phyloP scores from a whole-genome alignment of 1,140 invertebrate species.

The Metopolophium dirhodum region DNA sequence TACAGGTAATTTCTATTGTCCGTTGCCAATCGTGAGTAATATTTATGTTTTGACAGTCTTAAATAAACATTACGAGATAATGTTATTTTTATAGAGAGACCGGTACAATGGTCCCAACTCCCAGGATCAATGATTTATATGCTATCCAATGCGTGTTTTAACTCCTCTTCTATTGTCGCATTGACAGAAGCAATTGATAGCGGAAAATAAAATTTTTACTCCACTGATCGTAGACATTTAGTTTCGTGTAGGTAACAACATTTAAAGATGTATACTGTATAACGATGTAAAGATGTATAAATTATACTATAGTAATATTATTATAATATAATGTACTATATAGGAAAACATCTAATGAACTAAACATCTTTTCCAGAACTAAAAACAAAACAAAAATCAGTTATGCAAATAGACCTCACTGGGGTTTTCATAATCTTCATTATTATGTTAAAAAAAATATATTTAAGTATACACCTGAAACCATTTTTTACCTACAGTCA shows the following conservation, averaged over 20 bases:
- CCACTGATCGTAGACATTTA: not conserved
- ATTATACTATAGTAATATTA: not conserved
- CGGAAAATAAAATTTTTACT: not conserved
- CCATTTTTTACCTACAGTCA: conserved; percentile 18
- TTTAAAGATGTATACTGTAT: not conserved
- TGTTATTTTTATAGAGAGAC: conserved; percentile 50
- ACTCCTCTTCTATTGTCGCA: conserved; percentile 24
- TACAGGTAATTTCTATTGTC: conserved; percentile 44
- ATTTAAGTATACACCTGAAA: conserved; percentile 1
- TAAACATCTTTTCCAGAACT: conserved; percentile 7
- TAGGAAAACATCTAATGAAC: conserved; percentile 36
- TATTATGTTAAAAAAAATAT: conserved; percentile 25
- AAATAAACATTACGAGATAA: conserved; percentile 48
- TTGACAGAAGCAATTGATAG: not conserved
- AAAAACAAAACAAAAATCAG: conserved; percentile 54
- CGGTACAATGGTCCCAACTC: conserved; percentile 33
- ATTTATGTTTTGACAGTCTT: conserved; percentile 50
- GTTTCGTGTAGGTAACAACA: not conserved
- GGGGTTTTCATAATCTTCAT: conserved; percentile 20
- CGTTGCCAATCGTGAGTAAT: conserved; percentile 24
- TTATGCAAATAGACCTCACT: conserved; percentile 34
- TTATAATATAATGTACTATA: not conserved
- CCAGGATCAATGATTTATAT: conserved; percentile 47
- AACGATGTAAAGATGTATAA: not conserved
- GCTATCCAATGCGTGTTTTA: conserved; percentile 15